A percentile compares a stretch with the other conserved stretches of the same genome.
Evolutionary conservation across 2,797 vertebrate genomes (phyloP).

Genomic region (Capromys pilorides): DNA sequence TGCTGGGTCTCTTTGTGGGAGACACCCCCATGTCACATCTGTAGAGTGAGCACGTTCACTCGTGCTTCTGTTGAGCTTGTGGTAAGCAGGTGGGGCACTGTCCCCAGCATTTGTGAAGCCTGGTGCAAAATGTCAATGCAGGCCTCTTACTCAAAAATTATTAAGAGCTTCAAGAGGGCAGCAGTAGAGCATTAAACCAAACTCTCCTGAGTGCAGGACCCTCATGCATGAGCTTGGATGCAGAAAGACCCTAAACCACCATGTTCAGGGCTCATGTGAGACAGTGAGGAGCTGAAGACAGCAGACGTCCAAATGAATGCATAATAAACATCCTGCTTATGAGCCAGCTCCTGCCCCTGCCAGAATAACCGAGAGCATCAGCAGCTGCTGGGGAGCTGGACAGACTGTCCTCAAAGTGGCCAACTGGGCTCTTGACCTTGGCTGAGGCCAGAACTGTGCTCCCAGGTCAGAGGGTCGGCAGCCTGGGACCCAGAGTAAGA

Average conservation of each 20-base stretch:
- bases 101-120: neutral
- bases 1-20: neutral
- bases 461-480: neutral
- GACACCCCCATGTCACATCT: neutral
- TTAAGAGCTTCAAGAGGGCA: neutral
- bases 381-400: neutral
- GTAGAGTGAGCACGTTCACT: neutral
- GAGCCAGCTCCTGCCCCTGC: neutral
- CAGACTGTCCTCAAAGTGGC: neutral
- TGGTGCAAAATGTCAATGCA: neutral
- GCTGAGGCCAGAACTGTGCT: neutral
- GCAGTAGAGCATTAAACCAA: neutral
- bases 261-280: neutral
- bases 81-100: neutral
- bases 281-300: accelerated
- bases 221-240: neutral
- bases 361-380: neutral
- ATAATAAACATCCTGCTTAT: neutral
- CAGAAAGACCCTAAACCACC: neutral
- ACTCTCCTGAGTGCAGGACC: neutral
- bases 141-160: neutral
- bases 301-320: neutral
- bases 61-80: neutral
- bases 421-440: neutral
- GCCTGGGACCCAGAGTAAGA: neutral